A percentile compares a stretch with the other conserved stretches of the same genome.
Evolutionary conservation across 2,888 invertebrate genomes (phyloP).

Genomic region (Coecobrya sp.): DNA sequence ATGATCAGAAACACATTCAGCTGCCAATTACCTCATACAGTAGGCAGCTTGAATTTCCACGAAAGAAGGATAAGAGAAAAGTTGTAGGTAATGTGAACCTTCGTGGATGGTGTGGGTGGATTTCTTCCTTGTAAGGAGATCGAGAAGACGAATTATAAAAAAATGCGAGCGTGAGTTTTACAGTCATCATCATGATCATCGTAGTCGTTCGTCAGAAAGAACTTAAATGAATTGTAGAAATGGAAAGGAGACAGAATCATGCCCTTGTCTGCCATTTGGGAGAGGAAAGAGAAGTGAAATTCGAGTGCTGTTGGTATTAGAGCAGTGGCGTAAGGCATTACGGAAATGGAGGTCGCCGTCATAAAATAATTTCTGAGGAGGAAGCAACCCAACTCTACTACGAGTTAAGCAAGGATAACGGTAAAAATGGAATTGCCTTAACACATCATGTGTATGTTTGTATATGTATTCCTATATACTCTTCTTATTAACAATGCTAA

Average conservation of each 20-base stretch:
- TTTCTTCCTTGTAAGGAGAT: neutral
- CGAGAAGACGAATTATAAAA: conserved; percentile 18
- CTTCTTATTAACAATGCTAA: neutral
- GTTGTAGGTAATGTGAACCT: neutral
- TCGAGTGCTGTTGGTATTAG: conserved; percentile 10
- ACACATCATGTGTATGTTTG: neutral
- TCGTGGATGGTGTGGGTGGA: neutral
- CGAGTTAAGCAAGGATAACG: neutral
- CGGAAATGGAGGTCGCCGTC: conserved; percentile 70
- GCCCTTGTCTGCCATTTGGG: conserved; percentile 42
- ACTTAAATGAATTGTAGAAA: conserved; percentile 36
- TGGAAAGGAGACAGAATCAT: conserved; percentile 46
- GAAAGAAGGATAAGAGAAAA: conserved; percentile 21
- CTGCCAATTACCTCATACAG: conserved; percentile 71
- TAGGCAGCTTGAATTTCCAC: neutral
- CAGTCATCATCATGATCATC: conserved; percentile 15
- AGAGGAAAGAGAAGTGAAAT: conserved; percentile 4
- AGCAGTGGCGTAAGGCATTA: conserved; percentile 32
- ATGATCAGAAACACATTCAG: conserved; percentile 83
- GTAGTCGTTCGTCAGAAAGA: neutral
- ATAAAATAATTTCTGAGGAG: conserved; percentile 72
- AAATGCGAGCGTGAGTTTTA: conserved; percentile 26
- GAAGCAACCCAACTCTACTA: conserved; percentile 34
- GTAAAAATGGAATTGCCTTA: conserved; percentile 54
- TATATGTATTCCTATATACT: neutral